Evolutionary conservation across 2,797 vertebrate genomes (phyloP), one percentile per base, ranked within the genome.

Genomic region (Smutsia gigantea): DNA sequence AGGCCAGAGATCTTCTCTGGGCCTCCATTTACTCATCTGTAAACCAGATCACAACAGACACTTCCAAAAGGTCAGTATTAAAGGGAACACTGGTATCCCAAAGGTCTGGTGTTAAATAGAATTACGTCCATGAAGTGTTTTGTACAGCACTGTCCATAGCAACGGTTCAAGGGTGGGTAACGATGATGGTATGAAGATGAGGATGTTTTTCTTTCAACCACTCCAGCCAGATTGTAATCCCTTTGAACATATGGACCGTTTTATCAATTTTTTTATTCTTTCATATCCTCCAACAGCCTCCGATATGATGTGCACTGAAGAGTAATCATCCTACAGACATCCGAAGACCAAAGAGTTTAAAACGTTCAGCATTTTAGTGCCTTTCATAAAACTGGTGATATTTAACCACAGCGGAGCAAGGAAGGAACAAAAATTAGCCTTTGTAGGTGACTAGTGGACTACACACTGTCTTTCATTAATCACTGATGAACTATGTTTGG

Each of bases 381-480:
- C 59, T 91, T 87, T 97, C 51, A 64, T 81, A 92, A 96, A 85
- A 5, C 17, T 66, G 81, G 79, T 18, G 82, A 51, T 74, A 42
- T 92, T 81, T 87, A 96, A 87, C 51, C 72, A 93, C 7, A 29
- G n/a, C 31, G 59, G 12, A 5, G 49, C 46, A 75, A 37, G 18
- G 21, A 29, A 6, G 21, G 51, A 84, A 53, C 79, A 88, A 83
- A 71, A 68, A 59, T 89, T 90, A 94, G 78, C 10, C 25, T 87
- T 90, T 81, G 19, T 25, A 61, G 53, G 12, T 77, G 13, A 83
- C 14, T 37, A 10, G 9, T 42, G 19, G 63, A 63, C 57, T n/a
- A 7, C 6, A 42, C 31, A 53, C 8, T 29, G 1, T 53, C 61
- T 83, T 87, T 90, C 34, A 51, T 37, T 66, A 92, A 84, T 92